These are phyloP conservation scores for western clawed frog (Xenopus tropicalis) DNA, from an alignment of 2,113 vertebrate species.

Conservation along the genomic window UCB_Xtro_10.0 CM004444.2:142147001-142147500, in stretches of 20 bases:
- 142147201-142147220: constrained; percentile 21
- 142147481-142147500: constrained; percentile 73
- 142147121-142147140: constrained; percentile 15
- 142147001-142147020: constrained; percentile 20
- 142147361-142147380: constrained; percentile 54
- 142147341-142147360: constrained; percentile 33
- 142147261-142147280: constrained; percentile 14
- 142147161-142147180: constrained; percentile 18
- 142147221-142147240: constrained; percentile 17
- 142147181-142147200: constrained; percentile 13
- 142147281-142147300: constrained; percentile 26
- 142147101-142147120: constrained; percentile 5
- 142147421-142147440: constrained; percentile 71
- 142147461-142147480: constrained; percentile 68
- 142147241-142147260: constrained; percentile 18
- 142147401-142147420: constrained; percentile 83
- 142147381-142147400: constrained; percentile 63
- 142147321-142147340: constrained; percentile 34
- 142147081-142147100: constrained; percentile 9
- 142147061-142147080: constrained; percentile 28
- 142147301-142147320: constrained; percentile 19
- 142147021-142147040: constrained; percentile 15
- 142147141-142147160: neutral
- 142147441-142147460: constrained; percentile 57
- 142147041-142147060: constrained; percentile 28